These are phyloP conservation scores for Aphelenchoides besseyi DNA, from an alignment of 1,140 invertebrate species.

Conservation along the genomic window DNA sequence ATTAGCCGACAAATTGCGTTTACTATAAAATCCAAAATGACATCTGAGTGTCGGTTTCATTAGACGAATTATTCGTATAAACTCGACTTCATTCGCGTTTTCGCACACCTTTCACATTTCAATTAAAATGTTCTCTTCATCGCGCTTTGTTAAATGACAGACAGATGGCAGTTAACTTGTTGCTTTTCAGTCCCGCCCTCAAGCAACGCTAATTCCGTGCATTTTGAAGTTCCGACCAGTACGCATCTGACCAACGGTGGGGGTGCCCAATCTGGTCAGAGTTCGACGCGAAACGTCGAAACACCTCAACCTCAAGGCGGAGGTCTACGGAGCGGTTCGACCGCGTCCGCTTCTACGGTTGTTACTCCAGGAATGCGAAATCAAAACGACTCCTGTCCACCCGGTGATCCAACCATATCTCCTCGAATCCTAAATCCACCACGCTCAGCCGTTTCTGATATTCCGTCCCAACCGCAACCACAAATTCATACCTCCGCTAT, in stretches of 20 bases:
- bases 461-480: conserved; percentile 44
- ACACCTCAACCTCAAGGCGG: conserved; percentile 15
- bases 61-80: too few relatives aligned
- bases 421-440: conserved; percentile 17
- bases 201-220: conserved; percentile 12
- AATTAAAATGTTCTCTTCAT: too few relatives aligned
- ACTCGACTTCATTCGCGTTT: too few relatives aligned
- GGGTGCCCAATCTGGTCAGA: background rate
- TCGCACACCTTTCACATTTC: too few relatives aligned
- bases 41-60: background rate
- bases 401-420: conserved; percentile 11
- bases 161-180: too few relatives aligned
- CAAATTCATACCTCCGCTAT: conserved; percentile 26
- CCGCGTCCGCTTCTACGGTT: background rate
- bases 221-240: conserved; percentile 19
- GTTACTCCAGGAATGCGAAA: conserved; percentile 3
- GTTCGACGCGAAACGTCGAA: background rate
- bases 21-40: background rate
- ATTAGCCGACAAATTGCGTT: background rate
- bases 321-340: background rate
- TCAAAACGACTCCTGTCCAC: background rate
- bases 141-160: too few relatives aligned
- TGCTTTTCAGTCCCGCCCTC: conserved; percentile 10
- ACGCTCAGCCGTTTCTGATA: conserved; percentile 26
- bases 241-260: conserved; percentile 18